These are phyloP conservation scores for Atherix ibis DNA, from an alignment of 2,888 invertebrate species.

Conservation along the genomic window DNA sequence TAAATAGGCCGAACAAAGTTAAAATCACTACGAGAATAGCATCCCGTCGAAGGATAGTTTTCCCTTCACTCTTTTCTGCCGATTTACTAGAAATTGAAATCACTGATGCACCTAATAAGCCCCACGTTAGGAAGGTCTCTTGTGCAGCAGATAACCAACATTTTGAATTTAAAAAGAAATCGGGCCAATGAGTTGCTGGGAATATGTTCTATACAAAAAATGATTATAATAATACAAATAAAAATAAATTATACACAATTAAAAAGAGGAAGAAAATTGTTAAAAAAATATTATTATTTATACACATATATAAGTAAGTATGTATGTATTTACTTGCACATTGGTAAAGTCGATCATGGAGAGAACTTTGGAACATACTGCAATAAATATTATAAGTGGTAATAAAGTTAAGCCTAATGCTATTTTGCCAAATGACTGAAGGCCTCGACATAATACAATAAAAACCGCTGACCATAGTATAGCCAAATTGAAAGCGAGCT, in stretches of 20 bases:
- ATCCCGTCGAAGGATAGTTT: conserved; percentile 35
- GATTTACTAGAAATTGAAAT: conserved; percentile 27
- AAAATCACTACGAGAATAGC: conserved; percentile 51
- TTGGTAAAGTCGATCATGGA: conserved; percentile 21
- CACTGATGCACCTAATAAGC: conserved; percentile 41
- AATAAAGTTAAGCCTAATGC: conserved; percentile 63
- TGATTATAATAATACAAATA: conserved; percentile 2
- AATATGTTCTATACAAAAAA: conserved; percentile 45
- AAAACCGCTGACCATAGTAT: conserved; percentile 85
- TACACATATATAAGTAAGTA: too few relatives aligned
- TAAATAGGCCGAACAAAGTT: conserved; percentile 56
- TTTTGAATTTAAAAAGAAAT: conserved; percentile 67
- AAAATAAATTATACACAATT: neutral
- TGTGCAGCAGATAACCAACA: conserved; percentile 82
- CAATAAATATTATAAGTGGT: conserved; percentile 51
- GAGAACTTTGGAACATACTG: conserved; percentile 22
- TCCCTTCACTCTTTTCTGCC: conserved; percentile 17
- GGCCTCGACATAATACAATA: conserved; percentile 71
- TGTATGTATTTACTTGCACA: conserved; percentile 14
- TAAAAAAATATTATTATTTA: too few relatives aligned
- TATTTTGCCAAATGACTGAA: conserved; percentile 37
- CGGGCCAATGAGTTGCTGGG: conserved; percentile 64
- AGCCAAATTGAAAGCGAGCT: conserved; percentile 77
- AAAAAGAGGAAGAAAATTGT: too few relatives aligned
- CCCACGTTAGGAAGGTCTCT: conserved; percentile 81